These are phyloP conservation scores for Latheticus oryzae DNA, from an alignment of 2,888 invertebrate genomes.

Conservation along the genomic window DNA sequence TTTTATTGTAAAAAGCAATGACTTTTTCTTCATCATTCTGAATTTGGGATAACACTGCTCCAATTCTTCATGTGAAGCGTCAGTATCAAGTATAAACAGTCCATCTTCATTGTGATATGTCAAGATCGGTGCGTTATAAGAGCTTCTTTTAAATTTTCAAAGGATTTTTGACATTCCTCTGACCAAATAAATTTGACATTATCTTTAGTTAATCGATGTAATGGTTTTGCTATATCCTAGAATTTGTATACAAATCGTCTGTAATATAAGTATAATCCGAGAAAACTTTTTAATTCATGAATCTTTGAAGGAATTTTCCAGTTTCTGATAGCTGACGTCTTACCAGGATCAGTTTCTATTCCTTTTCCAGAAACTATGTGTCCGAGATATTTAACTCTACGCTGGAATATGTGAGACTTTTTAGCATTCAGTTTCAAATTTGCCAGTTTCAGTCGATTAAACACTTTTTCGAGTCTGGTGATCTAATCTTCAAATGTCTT, in stretches of 20 bases:
- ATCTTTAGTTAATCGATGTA: constrained; percentile 31
- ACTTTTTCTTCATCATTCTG: constrained; percentile 16
- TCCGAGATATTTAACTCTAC: constrained; percentile 10
- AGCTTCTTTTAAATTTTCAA: constrained; percentile 2
- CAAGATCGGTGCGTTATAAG: constrained; percentile 11
- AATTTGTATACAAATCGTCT: constrained; percentile 37
- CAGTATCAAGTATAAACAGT: constrained; percentile 30
- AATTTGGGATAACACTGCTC: constrained; percentile 14
- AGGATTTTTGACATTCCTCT: constrained; percentile 9
- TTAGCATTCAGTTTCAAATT: background rate
- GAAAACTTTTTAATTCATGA: constrained; percentile 5
- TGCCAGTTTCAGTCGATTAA: background rate
- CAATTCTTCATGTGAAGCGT: constrained; percentile 20
- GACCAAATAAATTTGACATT: constrained; percentile 21
- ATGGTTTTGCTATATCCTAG: constrained; percentile 23
- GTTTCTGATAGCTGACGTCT: background rate
- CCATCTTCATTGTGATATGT: constrained; percentile 26
- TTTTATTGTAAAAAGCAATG: constrained; percentile 10
- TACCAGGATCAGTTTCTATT: constrained; percentile 27
- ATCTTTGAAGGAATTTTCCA: background rate
- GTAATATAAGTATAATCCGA: constrained; percentile 37
- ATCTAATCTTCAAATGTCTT: background rate
- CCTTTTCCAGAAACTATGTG: constrained; percentile 13
- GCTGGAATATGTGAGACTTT: background rate
- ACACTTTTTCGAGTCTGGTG: background rate